These are phyloP conservation scores for Eubasilissa regina DNA, from an alignment of 1,140 invertebrate species.

Conservation along the genomic window DNA sequence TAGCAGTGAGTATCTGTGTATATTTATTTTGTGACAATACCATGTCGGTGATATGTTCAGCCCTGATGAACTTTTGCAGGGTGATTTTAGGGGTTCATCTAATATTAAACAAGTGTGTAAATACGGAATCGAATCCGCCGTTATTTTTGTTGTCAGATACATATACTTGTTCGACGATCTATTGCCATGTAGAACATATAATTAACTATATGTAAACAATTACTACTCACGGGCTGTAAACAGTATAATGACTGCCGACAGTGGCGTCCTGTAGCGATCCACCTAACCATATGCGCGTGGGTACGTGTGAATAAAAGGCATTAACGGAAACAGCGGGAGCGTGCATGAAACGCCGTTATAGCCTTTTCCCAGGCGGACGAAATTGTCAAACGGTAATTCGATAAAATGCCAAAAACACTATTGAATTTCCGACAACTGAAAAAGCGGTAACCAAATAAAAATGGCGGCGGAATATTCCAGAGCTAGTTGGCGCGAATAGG, in stretches of 20 bases:
- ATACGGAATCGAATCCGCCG: too few species aligned
- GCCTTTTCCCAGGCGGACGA: conserved; percentile 19
- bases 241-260: background rate
- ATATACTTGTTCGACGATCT: too few species aligned
- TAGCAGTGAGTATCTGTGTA: too few species aligned
- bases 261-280: background rate
- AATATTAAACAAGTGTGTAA: too few species aligned
- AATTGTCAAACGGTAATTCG: conserved; percentile 52
- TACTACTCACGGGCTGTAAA: background rate
- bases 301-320: conserved; percentile 27
- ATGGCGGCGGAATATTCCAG: conserved; percentile 4
- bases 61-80: too few species aligned
- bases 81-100: too few species aligned
- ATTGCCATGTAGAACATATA: too few species aligned
- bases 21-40: too few species aligned
- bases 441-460: conserved; percentile 32
- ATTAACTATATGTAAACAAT: too few species aligned
- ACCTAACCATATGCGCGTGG: background rate
- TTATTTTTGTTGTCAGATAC: too few species aligned
- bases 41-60: too few species aligned
- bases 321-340: conserved; percentile 37
- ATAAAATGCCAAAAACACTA: conserved; percentile 50
- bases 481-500: background rate
- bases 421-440: conserved; percentile 42
- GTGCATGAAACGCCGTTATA: conserved; percentile 7